phyloP scores from a whole-genome alignment of 2,797 vertebrate species.

The Hypotaenidia philippensis region DNA sequence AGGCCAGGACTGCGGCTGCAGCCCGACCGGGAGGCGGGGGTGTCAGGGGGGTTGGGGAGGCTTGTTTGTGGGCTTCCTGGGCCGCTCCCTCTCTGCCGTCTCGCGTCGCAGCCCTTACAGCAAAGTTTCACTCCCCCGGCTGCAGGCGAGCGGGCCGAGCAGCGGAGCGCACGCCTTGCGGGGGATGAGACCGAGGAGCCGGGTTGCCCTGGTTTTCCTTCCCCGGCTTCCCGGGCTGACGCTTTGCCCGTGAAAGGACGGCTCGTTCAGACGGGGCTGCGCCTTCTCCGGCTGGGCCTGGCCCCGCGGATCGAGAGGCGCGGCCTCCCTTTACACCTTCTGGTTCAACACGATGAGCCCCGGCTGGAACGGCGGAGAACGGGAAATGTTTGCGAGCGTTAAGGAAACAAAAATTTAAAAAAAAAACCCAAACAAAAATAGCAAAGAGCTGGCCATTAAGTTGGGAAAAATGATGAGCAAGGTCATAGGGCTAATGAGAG shows the following conservation, averaged over 20 bases:
- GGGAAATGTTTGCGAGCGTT: background rate
- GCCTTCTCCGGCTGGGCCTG: background rate
- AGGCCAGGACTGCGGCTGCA: no score
- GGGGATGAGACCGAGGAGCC: background rate
- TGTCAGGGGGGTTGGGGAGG: fast-evolving
- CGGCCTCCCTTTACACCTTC: fast-evolving
- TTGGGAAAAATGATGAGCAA: background rate
- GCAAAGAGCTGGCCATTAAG: background rate
- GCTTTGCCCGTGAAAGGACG: background rate
- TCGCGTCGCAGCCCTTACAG: background rate
- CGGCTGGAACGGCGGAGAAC: background rate
- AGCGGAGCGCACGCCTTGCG: background rate
- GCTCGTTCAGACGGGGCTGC: fast-evolving
- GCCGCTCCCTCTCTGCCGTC: fast-evolving
- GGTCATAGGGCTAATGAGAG: background rate
- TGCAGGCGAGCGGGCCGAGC: background rate
- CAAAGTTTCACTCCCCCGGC: background rate
- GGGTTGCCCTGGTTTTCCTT: no score
- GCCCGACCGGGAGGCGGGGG: no score
- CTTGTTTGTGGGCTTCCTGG: fast-evolving
- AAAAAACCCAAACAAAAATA: no score
- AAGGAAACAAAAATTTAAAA: no score
- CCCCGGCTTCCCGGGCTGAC: background rate
- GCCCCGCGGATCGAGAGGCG: background rate
- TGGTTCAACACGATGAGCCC: no score